Evolutionary conservation across 2,113 vertebrate species (phyloP).

Genomic region (Macrotis lagotis): DNA sequence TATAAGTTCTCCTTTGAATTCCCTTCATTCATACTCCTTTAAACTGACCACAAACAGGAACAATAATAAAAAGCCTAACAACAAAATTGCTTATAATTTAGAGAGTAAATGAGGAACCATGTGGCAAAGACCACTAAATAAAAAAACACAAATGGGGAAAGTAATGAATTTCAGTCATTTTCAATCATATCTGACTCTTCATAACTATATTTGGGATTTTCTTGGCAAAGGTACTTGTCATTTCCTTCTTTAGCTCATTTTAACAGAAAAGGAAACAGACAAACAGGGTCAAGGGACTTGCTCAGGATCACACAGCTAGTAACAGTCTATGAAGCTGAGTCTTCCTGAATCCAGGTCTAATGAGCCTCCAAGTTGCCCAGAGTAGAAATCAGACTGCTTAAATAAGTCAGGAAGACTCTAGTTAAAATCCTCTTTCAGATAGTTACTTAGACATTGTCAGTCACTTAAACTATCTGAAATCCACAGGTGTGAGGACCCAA

Average conservation of each 20-base stretch:
- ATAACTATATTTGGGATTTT: background rate
- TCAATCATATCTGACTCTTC: constrained; percentile 25
- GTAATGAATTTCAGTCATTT: constrained; percentile 26
- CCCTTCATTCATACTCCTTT: background rate
- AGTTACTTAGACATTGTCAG: constrained; percentile 12
- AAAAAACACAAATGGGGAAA: too few species aligned
- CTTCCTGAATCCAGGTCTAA: background rate
- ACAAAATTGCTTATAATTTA: background rate
- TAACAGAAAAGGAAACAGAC: constrained; percentile 14
- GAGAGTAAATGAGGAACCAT: background rate
- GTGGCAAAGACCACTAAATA: too few species aligned
- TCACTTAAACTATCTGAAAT: constrained; percentile 18
- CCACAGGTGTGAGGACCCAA: constrained; percentile 38
- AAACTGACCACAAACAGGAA: background rate
- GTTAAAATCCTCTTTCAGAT: constrained; percentile 28
- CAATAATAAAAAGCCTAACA: background rate
- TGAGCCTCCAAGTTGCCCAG: background rate
- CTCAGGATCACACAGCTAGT: background rate
- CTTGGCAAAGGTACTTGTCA: too few species aligned
- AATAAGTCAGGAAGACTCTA: background rate
- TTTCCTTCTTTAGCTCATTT: constrained; percentile 2
- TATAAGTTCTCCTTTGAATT: background rate
- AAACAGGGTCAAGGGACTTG: constrained; percentile 35
- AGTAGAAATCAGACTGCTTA: background rate
- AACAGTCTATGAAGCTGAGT: background rate